These are phyloP conservation scores for Dolichomitus sp. DNA, from an alignment of 2,888 invertebrate species.

Conservation along the genomic window DNA sequence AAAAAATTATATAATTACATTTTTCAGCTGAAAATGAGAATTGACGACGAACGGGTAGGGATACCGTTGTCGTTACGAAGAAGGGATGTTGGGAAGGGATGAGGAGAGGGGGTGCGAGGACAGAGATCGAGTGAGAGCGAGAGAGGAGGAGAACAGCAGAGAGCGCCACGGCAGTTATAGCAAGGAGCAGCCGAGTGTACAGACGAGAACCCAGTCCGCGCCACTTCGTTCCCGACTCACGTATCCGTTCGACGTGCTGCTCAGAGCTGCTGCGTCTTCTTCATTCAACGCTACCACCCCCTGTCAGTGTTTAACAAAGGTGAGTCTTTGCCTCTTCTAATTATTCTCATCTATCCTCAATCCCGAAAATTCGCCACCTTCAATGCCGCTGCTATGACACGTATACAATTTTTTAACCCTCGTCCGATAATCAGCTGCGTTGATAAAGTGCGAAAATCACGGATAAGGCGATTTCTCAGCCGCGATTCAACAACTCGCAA, in stretches of 20 bases:
- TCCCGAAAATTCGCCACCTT: background rate
- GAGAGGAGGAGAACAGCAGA: conserved; percentile 62
- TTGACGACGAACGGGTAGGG: background rate
- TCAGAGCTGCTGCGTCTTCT: conserved; percentile 39
- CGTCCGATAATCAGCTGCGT: background rate
- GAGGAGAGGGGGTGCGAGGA: conserved; percentile 23
- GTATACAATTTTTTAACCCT: background rate
- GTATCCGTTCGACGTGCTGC: conserved; percentile 74
- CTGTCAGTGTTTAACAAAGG: conserved; percentile 42
- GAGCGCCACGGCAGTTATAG: conserved; percentile 66
- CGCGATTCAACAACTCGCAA: background rate
- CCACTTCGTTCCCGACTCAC: conserved; percentile 81
- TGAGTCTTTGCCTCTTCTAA: conserved; percentile 46
- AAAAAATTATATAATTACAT: background rate
- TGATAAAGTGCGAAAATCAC: background rate
- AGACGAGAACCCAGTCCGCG: conserved; percentile 72
- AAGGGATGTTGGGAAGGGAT: conserved; percentile 28
- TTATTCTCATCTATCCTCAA: background rate
- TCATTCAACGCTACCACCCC: conserved; percentile 46
- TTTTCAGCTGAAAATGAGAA: conserved; percentile 1
- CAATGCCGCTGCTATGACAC: background rate
- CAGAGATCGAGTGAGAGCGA: conserved; percentile 60
- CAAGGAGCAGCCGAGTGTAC: conserved; percentile 63
- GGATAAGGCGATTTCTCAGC: background rate
- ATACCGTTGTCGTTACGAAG: background rate